Percentiles rank a stretch among this genome's conserved stretches.
Conservation (phyloP, 1,140 invertebrate species). For the Brachionus asplanchnoidis region DNA sequence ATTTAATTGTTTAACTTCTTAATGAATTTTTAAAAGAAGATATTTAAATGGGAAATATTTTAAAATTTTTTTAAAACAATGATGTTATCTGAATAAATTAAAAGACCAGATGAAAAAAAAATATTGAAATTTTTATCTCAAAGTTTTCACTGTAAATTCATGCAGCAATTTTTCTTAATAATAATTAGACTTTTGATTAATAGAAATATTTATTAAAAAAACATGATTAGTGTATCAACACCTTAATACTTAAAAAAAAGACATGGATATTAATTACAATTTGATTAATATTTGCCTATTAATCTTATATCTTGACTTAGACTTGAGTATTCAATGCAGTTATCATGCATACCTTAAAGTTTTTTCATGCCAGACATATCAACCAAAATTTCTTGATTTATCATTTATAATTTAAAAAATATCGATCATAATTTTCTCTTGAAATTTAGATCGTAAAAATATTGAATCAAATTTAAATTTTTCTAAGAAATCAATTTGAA, state of each 20-base stretch:
- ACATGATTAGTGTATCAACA: conserved; percentile 27
- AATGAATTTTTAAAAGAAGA: no score
- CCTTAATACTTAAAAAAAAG: background rate
- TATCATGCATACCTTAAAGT: conserved; percentile 1
- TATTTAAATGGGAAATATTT: no score
- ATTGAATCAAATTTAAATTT: no score
- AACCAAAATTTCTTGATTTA: background rate
- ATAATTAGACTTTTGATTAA: background rate
- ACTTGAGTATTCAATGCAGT: background rate
- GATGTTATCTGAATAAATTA: background rate
- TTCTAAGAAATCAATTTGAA: no score
- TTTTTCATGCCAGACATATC: background rate
- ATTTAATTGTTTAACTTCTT: no score
- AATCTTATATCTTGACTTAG: background rate
- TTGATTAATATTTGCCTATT: background rate
- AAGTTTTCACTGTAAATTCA: background rate
- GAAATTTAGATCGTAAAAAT: no score
- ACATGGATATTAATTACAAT: conserved; percentile 20
- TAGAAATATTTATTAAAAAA: conserved; percentile 20
- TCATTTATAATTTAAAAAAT: background rate
- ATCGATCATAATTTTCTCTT: background rate
- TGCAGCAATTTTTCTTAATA: background rate
- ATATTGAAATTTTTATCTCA: background rate
- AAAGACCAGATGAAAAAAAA: background rate
- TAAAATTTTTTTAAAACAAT: no score